phyloP scores from a whole-genome alignment of 1,140 invertebrate genomes.

The Tetraneura akinire region DNA sequence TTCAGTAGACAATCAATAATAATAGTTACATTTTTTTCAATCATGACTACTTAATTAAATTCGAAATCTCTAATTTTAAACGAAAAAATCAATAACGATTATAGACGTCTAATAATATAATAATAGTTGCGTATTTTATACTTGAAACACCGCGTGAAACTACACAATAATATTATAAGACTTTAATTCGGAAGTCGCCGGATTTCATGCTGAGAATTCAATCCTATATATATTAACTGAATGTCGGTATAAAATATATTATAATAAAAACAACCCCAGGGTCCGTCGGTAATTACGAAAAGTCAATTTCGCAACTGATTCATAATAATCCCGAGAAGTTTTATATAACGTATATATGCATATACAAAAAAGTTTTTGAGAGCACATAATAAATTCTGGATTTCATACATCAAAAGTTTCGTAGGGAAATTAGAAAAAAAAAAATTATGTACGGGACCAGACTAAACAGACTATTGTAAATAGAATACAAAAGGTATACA shows the following conservation, averaged over 20 bases:
- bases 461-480: too few relatives aligned
- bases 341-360: too few relatives aligned
- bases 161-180: not conserved
- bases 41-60: too few relatives aligned
- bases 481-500: not conserved
- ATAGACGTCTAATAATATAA: too few relatives aligned
- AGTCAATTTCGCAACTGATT: not conserved
- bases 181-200: not conserved
- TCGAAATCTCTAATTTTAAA: too few relatives aligned
- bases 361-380: slow-evolving; percentile 1
- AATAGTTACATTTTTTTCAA: too few relatives aligned
- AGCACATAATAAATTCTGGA: not conserved
- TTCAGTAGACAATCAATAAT: too few relatives aligned
- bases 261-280: not conserved
- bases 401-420: not conserved
- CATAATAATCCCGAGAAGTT: slow-evolving; percentile 3
- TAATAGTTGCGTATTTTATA: too few relatives aligned
- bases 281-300: not conserved
- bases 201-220: not conserved
- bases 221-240: too few relatives aligned
- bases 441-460: too few relatives aligned
- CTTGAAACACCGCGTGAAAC: too few relatives aligned
- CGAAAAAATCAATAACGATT: too few relatives aligned
- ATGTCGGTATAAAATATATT: not conserved
- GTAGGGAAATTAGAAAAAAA: not conserved